Evolutionary conservation across 1,140 invertebrate genomes (phyloP), one percentile per base, ranked within the genome.

Genomic region (Hyphantria cunea): DNA sequence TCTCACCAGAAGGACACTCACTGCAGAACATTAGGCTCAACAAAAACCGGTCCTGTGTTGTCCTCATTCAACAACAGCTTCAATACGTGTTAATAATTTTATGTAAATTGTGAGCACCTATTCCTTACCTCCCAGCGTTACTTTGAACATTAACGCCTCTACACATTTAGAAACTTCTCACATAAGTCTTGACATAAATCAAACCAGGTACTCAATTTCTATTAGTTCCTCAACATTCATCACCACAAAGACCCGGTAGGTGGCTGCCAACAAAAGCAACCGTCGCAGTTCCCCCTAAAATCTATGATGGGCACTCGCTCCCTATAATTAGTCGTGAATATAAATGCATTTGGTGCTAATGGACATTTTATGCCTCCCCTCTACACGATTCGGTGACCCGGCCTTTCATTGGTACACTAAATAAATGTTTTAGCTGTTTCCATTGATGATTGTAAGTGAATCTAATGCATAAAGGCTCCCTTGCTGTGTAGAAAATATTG

Each of bases 281-380:
- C 44, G 8, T 45, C 37, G 7, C 37, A 39, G 7, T 37, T 37
- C 42, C 56, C 55, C 64, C 51, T 33, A 66, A 60, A 48, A 60
- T 54, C 51, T 34, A 58, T 52, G 17, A n/a, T 25, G 37, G 9
- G 44, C 66, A 48, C 25, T 48, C 45, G 12, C 45, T 15, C 64
- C 45, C 50, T 64, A 61, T 70, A 71, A 71, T 71, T 71, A 71
- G 63, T 51, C 41, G 37, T 52, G 50, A 61, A 31, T 48, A 67
- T 66, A 70, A 71, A 66, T 67, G 68, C 60, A 71, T 71, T 25
- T 67, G 9, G 53, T 34, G 37, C 50, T 70, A 70, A 70, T 70
- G 68, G 64, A 49, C 54, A 25, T n/a, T 61, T 50, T 56, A 51
- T 64, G 34, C 47, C 37, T 11, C 51, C 61, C 44, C 17, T 25